phyloP scores from a whole-genome alignment of 2,888 invertebrate genomes.

The Drosophila prostipennis region DNA sequence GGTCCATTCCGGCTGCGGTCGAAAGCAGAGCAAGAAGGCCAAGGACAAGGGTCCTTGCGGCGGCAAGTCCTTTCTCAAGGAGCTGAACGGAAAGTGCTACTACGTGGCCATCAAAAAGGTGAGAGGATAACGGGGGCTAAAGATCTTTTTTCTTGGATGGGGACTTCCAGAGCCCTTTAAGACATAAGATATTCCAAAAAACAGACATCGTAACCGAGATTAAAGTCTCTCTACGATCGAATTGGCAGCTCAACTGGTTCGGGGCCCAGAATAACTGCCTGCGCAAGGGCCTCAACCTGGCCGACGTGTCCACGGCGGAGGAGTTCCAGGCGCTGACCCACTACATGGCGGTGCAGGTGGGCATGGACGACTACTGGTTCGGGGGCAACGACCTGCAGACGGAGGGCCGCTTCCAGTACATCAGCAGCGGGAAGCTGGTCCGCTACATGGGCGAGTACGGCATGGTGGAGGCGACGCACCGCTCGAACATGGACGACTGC shows the following conservation, averaged over 20 bases:
- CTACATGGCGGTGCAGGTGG: slow-evolving; percentile 33
- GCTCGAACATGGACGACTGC: slow-evolving; percentile 66
- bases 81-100: slow-evolving; percentile 60
- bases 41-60: slow-evolving; percentile 61
- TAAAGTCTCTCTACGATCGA: not conserved
- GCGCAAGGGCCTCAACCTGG: slow-evolving; percentile 60
- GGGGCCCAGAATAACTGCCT: slow-evolving; percentile 67
- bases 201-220: not conserved
- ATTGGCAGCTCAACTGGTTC: slow-evolving; percentile 61
- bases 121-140: not conserved
- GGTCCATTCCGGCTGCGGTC: slow-evolving; percentile 17
- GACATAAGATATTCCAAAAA: not conserved
- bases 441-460: slow-evolving; percentile 36
- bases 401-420: slow-evolving; percentile 61
- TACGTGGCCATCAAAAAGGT: slow-evolving; percentile 15
- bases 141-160: not conserved
- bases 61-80: slow-evolving; percentile 48
- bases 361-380: slow-evolving; percentile 64
- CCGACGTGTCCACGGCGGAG: slow-evolving; percentile 42
- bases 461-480: slow-evolving; percentile 47
- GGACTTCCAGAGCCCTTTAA: not conserved
- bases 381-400: slow-evolving; percentile 63
- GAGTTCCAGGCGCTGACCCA: slow-evolving; percentile 49
- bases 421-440: slow-evolving; percentile 54
- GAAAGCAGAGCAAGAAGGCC: not conserved